Evolutionary conservation across 1,140 invertebrate genomes (phyloP).

Genomic region (Cotesia glomerata): DNA sequence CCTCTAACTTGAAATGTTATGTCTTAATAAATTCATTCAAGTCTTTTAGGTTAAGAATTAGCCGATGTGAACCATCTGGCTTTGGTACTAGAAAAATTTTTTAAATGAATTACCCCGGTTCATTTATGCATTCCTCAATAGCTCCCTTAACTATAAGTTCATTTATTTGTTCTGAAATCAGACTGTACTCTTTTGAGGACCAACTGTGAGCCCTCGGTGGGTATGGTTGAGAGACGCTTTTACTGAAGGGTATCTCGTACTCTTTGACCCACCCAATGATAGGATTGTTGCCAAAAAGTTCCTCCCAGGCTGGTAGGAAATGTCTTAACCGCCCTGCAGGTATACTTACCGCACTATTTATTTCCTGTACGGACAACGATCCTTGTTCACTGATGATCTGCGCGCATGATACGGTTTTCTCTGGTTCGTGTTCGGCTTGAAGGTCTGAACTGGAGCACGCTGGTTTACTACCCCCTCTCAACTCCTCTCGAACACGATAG

Average conservation of each 20-base stretch:
- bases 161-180: slow-evolving; percentile 16
- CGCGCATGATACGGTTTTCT: background rate
- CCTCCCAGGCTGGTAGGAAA: background rate
- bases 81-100: slow-evolving; percentile 3
- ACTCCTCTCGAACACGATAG: background rate
- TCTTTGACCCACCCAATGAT: slow-evolving; percentile 5
- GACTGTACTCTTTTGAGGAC: slow-evolving; percentile 11
- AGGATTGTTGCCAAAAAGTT: background rate
- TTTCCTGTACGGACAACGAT: slow-evolving; percentile 16
- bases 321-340: background rate
- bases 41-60: background rate
- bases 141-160: slow-evolving; percentile 23
- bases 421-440: slow-evolving; percentile 1
- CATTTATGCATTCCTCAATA: slow-evolving; percentile 27
- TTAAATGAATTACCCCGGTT: slow-evolving; percentile 25
- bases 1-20: slow-evolving; percentile 6
- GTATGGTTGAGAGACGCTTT: background rate
- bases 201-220: slow-evolving; percentile 10
- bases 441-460: background rate
- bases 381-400: slow-evolving; percentile 15
- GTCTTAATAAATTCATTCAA: slow-evolving; percentile 3
- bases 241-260: slow-evolving; percentile 12
- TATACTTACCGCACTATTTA: slow-evolving; percentile 5
- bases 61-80: background rate
- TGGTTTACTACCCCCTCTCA: slow-evolving; percentile 22